Percentiles rank a stretch among this genome's conserved stretches.
Conservation (phyloP, 2,797 vertebrate species). For the Silurus aristotelis region DNA sequence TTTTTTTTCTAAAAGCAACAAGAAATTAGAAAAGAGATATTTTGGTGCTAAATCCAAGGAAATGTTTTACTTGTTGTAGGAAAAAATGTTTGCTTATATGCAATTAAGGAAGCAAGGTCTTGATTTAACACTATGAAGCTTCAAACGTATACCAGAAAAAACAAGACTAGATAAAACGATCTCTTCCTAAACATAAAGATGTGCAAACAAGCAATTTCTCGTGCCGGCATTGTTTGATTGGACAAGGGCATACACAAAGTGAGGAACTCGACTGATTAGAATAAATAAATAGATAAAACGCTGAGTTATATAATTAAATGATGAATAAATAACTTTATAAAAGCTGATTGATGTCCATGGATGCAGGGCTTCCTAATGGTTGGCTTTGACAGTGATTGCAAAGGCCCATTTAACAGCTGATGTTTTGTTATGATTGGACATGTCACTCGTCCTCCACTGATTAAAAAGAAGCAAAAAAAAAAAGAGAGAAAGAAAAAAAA, state of each 20-base stretch:
- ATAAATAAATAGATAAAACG: slow-evolving; percentile 71
- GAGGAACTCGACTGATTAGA: slow-evolving; percentile 66
- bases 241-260: slow-evolving; percentile 63
- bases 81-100: slow-evolving; percentile 49
- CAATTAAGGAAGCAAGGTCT: slow-evolving; percentile 31
- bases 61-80: slow-evolving; percentile 17
- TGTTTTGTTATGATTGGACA: slow-evolving; percentile 98
- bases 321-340: slow-evolving; percentile 76
- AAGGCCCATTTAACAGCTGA: slow-evolving; percentile 92
- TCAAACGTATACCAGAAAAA: slow-evolving; percentile 39
- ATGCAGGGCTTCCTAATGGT: slow-evolving; percentile 87
- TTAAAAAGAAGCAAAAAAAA: slow-evolving; percentile 92
- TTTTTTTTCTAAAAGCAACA: slow-evolving; percentile 44
- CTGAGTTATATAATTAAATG: slow-evolving; percentile 74
- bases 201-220: slow-evolving; percentile 66
- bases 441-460: slow-evolving; percentile 99
- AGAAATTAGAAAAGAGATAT: slow-evolving; percentile 54
- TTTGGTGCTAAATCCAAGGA: slow-evolving; percentile 36
- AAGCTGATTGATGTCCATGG: slow-evolving; percentile 93
- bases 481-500: slow-evolving; percentile 73
- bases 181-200: slow-evolving; percentile 57
- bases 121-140: not conserved
- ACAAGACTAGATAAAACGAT: slow-evolving; percentile 60
- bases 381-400: slow-evolving; percentile 89
- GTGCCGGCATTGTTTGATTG: slow-evolving; percentile 67